Conservation (phyloP, 1,140 invertebrate genomes). For the Monochamus saltuarius region DNA sequence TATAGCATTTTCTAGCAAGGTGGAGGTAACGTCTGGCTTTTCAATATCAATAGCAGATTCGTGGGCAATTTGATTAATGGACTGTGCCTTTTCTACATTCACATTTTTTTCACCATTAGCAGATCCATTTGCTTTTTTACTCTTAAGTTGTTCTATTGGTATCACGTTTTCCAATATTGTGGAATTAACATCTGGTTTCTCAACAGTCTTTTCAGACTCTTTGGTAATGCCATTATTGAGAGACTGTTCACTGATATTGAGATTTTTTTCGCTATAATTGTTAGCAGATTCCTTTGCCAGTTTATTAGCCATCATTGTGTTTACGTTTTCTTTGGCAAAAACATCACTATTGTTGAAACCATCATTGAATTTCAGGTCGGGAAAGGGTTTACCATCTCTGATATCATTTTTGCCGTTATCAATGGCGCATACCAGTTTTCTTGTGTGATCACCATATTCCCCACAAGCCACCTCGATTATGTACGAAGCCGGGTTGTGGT, state of each 20-base stretch:
- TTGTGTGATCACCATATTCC: slow-evolving; percentile 89
- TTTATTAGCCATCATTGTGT: slow-evolving; percentile 62
- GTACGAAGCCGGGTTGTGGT: slow-evolving; percentile 96
- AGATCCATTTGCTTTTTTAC: slow-evolving; percentile 63
- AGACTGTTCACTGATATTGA: background rate
- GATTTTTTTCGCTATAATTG: background rate
- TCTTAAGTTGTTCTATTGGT: slow-evolving; percentile 33
- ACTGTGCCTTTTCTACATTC: background rate
- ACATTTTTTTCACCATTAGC: background rate
- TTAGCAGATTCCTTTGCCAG: slow-evolving; percentile 58
- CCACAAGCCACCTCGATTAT: slow-evolving; percentile 91
- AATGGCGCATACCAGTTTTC: slow-evolving; percentile 74
- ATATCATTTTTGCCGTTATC: slow-evolving; percentile 80
- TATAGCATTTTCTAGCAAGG: slow-evolving; percentile 62
- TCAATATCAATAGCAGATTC: slow-evolving; percentile 45
- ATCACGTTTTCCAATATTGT: no score
- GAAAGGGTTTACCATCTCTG: slow-evolving; percentile 63
- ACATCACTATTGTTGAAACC: slow-evolving; percentile 65
- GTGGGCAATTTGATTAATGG: background rate
- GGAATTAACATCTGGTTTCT: no score
- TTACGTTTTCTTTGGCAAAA: slow-evolving; percentile 54
- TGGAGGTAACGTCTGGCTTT: slow-evolving; percentile 62
- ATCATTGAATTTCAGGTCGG: slow-evolving; percentile 59
- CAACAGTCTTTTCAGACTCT: no score
- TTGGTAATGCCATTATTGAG: no score